phyloP scores from a whole-genome alignment of 2,113 vertebrate genomes.

The Gambusia affinis region DNA sequence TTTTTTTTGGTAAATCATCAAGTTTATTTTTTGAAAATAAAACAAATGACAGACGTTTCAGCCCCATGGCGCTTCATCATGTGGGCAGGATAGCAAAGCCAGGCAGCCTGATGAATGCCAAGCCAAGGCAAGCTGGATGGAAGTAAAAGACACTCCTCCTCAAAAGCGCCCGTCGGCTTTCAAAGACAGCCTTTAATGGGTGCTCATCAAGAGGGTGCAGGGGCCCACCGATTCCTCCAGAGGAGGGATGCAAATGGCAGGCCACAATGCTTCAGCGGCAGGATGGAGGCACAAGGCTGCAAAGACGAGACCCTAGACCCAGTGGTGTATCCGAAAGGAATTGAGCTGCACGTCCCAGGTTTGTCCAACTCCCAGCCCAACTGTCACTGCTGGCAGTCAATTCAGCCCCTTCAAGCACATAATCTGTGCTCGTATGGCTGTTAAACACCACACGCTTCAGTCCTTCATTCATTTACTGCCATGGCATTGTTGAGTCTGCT shows the following conservation, averaged over 20 bases:
- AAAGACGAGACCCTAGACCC: conserved; percentile 72
- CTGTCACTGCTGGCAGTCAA: conserved; percentile 83
- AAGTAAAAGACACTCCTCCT: conserved; percentile 80
- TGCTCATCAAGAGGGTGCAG: conserved; percentile 72
- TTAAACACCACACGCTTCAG: conserved; percentile 72
- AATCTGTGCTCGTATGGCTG: conserved; percentile 82
- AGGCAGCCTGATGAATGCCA: conserved; percentile 72
- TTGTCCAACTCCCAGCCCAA: conserved; percentile 84
- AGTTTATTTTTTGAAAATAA: conserved; percentile 79
- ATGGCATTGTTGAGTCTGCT: conserved; percentile 68
- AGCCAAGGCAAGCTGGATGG: conserved; percentile 82
- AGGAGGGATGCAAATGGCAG: conserved; percentile 59
- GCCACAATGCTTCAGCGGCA: conserved; percentile 68
- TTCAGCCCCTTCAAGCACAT: conserved; percentile 81
- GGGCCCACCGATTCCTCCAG: conserved; percentile 68
- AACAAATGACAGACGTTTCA: conserved; percentile 81
- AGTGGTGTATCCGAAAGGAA: conserved; percentile 79
- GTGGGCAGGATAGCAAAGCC: conserved; percentile 81
- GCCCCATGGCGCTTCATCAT: conserved; percentile 73
- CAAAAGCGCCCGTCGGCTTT: conserved; percentile 74
- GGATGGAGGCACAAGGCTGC: conserved; percentile 57
- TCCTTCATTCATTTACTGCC: conserved; percentile 69
- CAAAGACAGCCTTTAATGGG: conserved; percentile 79
- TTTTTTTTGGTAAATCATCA: conserved; percentile 80
- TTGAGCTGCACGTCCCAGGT: conserved; percentile 71